Conservation (phyloP, 37 sponge, comb jelly and placozoan genomes). For the Halisarca cf. caerulea region DNA sequence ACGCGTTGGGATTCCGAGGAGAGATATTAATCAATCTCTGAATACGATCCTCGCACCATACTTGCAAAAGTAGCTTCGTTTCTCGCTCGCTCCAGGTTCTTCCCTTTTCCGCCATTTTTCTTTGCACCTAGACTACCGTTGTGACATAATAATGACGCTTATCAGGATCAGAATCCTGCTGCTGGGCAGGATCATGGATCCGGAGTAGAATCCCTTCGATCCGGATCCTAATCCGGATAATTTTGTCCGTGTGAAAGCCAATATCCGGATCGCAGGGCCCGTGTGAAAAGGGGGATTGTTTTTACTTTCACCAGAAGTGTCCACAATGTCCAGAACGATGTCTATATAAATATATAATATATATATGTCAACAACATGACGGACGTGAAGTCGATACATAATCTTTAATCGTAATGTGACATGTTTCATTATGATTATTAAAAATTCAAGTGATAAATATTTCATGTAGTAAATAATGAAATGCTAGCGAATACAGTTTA, state of each 20-base stretch:
- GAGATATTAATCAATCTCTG: neutral
- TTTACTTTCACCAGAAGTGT: no score
- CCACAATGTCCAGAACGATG: no score
- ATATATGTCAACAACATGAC: no score
- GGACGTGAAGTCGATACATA: no score
- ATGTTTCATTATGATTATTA: no score
- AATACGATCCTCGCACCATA: neutral
- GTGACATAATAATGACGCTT: neutral
- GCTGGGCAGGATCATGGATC: neutral
- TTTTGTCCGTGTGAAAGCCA: neutral
- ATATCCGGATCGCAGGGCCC: neutral
- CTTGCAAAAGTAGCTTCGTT: neutral
- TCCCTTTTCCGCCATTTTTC: neutral
- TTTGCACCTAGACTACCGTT: no score
- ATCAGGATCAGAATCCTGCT: neutral
- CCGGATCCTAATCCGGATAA: neutral
- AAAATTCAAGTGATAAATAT: no score
- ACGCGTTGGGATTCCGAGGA: neutral
- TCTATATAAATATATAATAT: no score
- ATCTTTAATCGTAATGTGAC: no score
- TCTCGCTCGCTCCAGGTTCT: neutral
- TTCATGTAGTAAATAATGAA: no score
- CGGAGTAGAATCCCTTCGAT: neutral
- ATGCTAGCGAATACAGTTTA: no score
- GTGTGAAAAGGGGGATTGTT: slow-evolving; percentile 5